Conservation (phyloP, 1,140 invertebrate species). For the Cephus cinctus region DNA sequence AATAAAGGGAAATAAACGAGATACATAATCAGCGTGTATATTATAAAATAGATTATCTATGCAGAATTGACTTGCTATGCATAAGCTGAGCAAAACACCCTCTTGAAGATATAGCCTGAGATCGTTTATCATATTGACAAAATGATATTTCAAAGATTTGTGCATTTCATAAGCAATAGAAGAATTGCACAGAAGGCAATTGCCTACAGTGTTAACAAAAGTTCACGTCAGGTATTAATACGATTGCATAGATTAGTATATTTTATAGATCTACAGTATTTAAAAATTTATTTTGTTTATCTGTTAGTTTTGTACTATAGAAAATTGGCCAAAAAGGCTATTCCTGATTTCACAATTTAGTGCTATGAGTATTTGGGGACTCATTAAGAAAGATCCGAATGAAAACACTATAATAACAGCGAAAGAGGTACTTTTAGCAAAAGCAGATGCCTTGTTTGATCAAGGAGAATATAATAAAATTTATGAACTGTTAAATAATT, state of each 20-base stretch:
- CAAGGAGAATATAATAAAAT: constrained; percentile 43
- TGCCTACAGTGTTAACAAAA: background rate
- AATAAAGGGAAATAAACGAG: no score
- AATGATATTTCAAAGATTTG: background rate
- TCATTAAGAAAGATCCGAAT: constrained; percentile 2
- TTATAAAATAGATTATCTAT: no score
- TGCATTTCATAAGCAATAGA: background rate
- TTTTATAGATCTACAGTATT: constrained; percentile 8
- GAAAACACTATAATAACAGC: constrained; percentile 24
- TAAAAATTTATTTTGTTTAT: constrained; percentile 4
- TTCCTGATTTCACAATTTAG: constrained; percentile 2
- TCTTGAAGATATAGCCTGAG: no score
- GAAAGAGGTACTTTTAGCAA: constrained; percentile 41
- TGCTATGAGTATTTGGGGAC: constrained; percentile 1
- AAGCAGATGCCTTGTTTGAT: constrained; percentile 49
- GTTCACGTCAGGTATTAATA: background rate
- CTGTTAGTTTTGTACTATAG: constrained; percentile 6
- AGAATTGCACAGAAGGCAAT: background rate
- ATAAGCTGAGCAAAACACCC: no score
- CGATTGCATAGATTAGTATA: no score
- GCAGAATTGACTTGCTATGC: no score
- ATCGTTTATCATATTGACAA: no score
- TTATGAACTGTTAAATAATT: constrained; percentile 39
- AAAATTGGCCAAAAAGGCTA: background rate
- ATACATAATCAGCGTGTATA: no score